phyloP scores from a whole-genome alignment of 1,140 invertebrate genomes.

The Glomeris maerens region DNA sequence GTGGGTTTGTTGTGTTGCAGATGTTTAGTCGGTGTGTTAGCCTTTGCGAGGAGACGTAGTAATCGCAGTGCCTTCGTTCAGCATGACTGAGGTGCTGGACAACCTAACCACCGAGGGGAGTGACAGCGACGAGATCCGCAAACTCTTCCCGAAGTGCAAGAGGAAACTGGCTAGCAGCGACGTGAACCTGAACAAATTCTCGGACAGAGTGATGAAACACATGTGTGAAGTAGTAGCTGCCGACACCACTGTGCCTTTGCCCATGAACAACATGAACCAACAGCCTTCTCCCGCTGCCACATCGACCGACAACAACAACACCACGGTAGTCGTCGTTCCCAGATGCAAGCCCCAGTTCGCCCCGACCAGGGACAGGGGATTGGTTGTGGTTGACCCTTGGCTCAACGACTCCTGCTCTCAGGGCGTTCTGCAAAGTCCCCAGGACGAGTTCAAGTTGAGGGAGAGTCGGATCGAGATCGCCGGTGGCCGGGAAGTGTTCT shows the following conservation, averaged over 20 bases:
- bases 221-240: slow-evolving; percentile 10
- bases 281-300: not conserved
- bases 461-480: slow-evolving; percentile 67
- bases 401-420: too few relatives aligned
- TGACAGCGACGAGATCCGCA: slow-evolving; percentile 56
- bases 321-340: slow-evolving; percentile 10
- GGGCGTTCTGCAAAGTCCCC: too few relatives aligned
- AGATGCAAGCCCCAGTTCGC: slow-evolving; percentile 17
- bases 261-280: slow-evolving; percentile 13
- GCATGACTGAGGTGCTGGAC: slow-evolving; percentile 22
- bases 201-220: slow-evolving; percentile 17
- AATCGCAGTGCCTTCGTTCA: too few relatives aligned
- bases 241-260: slow-evolving; percentile 7
- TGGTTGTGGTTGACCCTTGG: slow-evolving; percentile 12
- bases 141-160: slow-evolving; percentile 66
- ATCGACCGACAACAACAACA: slow-evolving; percentile 3
- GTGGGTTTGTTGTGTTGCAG: too few relatives aligned
- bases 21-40: too few relatives aligned
- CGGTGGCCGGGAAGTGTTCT: slow-evolving; percentile 68
- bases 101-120: slow-evolving; percentile 34
- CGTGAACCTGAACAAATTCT: slow-evolving; percentile 33
- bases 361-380: slow-evolving; percentile 18
- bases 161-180: slow-evolving; percentile 44
- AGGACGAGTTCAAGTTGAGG: slow-evolving; percentile 19
- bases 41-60: too few relatives aligned